Evolutionary conservation across 2,113 vertebrate species (phyloP).

Genomic region (Centrocercus urophasianus): DNA sequence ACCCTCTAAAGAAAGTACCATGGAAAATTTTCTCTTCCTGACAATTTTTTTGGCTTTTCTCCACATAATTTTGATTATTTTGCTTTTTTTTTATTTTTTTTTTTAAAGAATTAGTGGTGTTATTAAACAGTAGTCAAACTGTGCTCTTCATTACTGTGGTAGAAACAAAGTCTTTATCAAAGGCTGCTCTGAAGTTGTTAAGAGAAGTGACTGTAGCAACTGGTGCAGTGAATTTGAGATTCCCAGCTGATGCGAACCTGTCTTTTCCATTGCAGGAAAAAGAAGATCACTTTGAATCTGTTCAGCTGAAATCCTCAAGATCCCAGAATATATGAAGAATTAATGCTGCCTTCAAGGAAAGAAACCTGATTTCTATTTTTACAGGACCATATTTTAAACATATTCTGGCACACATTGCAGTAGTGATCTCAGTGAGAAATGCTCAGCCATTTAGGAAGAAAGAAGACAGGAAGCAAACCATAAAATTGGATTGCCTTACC

Average conservation of each 20-base stretch:
- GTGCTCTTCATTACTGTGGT: not conserved
- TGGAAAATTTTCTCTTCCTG: not conserved
- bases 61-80: not conserved
- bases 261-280: conserved; percentile 86
- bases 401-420: conserved; percentile 54
- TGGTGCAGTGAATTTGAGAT: not conserved
- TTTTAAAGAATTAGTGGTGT: not conserved
- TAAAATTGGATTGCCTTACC: conserved; percentile 79
- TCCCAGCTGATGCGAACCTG: not conserved
- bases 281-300: conserved; percentile 90
- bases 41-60: not conserved
- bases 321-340: conserved; percentile 86
- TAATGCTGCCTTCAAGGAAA: conserved; percentile 69
- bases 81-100: not conserved
- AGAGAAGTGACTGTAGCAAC: not conserved
- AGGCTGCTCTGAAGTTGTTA: not conserved
- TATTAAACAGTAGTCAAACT: not conserved
- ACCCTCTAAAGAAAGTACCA: not conserved
- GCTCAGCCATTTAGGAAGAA: conserved; percentile 32
- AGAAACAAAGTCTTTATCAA: not conserved
- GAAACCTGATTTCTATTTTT: conserved; percentile 73
- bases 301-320: conserved; percentile 93
- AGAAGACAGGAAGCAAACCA: conserved; percentile 55
- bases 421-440: conserved; percentile 65
- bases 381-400: conserved; percentile 71